Evolutionary conservation across 2,888 invertebrate species (phyloP).

Genomic region (Amblyjoppa proteus): DNA sequence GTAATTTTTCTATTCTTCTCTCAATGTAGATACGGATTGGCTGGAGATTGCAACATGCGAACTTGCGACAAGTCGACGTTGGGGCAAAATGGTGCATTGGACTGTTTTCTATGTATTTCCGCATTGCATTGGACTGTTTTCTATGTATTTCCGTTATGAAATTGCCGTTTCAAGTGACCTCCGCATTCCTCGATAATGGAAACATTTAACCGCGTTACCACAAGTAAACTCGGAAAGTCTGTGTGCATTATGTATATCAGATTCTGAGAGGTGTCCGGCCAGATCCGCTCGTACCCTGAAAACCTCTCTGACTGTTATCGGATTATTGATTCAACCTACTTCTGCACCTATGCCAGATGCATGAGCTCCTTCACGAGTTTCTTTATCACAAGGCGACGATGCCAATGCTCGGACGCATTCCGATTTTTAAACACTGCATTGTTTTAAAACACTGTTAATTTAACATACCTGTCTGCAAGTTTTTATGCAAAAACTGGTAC

Average conservation of each 20-base stretch:
- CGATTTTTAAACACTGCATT: too few relatives aligned
- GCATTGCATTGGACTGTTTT: not conserved
- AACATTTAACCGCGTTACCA: not conserved
- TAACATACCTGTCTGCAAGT: too few relatives aligned
- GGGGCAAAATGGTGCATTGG: not conserved
- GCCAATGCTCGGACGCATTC: too few relatives aligned
- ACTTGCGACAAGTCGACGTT: not conserved
- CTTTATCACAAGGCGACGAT: conserved; percentile 4
- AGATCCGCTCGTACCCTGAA: conserved; percentile 3
- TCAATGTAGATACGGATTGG: not conserved
- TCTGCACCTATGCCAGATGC: conserved; percentile 26
- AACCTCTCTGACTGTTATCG: conserved; percentile 47
- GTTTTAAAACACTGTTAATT: too few relatives aligned
- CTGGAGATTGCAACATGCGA: not conserved
- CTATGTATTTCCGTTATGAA: not conserved
- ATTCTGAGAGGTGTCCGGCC: conserved; percentile 14
- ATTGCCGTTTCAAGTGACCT: not conserved
- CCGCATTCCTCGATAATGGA: conserved; percentile 5
- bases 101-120: not conserved
- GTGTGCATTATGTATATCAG: not conserved
- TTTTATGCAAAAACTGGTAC: too few relatives aligned
- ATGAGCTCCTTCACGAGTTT: conserved; percentile 15
- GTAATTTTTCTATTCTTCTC: too few relatives aligned
- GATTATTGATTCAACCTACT: conserved; percentile 65
- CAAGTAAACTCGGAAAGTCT: not conserved